Conservation (phyloP, 2,888 invertebrate species). For the Eristalis arbustorum region DNA sequence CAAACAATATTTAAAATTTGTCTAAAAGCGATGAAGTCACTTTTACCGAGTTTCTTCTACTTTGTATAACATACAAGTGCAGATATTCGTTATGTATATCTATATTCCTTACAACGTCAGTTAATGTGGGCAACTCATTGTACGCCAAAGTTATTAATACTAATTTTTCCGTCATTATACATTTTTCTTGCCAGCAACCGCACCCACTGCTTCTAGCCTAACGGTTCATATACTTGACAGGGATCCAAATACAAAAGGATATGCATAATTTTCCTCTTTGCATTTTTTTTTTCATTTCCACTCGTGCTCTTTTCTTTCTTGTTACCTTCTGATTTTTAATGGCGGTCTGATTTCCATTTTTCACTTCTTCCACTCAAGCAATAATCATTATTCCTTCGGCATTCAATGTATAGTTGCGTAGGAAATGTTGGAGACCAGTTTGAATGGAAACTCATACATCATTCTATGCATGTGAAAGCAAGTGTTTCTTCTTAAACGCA, state of each 20-base stretch:
- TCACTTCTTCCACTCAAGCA: slow-evolving; percentile 62
- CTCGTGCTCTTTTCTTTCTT: slow-evolving; percentile 52
- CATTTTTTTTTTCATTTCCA: neutral
- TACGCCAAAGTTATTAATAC: slow-evolving; percentile 23
- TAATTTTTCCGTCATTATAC: slow-evolving; percentile 1
- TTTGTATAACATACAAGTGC: too few species aligned
- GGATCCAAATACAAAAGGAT: slow-evolving; percentile 46
- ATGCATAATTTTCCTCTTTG: slow-evolving; percentile 58
- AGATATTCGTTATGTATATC: too few species aligned
- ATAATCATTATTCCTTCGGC: slow-evolving; percentile 55
- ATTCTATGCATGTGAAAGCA: neutral
- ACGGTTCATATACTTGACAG: neutral
- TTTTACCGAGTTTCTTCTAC: too few species aligned
- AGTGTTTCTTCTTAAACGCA: slow-evolving; percentile 38
- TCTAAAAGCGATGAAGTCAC: too few species aligned
- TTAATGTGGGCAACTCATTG: too few species aligned
- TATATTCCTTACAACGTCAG: too few species aligned
- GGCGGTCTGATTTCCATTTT: slow-evolving; percentile 70
- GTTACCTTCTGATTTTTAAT: slow-evolving; percentile 67
- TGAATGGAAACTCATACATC: neutral
- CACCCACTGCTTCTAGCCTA: neutral
- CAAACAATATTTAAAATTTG: too few species aligned
- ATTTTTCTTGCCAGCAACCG: neutral
- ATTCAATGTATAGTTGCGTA: neutral
- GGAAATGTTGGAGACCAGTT: neutral